Conservation (phyloP, 2,888 invertebrate genomes). For the Cryptops parisi region DNA sequence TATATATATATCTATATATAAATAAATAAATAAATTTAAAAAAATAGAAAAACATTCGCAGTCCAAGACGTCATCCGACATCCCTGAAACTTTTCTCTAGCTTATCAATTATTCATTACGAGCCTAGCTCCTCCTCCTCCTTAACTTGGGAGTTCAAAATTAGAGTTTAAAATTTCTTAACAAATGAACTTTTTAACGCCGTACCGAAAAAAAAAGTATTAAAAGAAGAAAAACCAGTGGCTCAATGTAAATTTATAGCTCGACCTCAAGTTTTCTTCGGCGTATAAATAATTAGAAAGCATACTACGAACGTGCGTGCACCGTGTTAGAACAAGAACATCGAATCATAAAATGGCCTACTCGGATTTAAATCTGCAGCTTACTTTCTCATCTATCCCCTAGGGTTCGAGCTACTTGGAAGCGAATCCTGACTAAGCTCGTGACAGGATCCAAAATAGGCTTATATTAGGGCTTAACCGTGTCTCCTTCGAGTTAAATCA, state of each 20-base stretch:
- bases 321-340: too few relatives aligned
- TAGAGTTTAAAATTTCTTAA: not conserved
- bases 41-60: too few relatives aligned
- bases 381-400: not conserved
- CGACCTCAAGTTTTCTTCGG: not conserved
- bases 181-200: not conserved
- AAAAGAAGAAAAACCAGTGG: too few relatives aligned
- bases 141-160: not conserved
- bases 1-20: too few relatives aligned
- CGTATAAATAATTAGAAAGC: not conserved
- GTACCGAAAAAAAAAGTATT: not conserved
- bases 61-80: too few relatives aligned
- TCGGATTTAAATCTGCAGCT: not conserved
- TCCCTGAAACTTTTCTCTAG: not conserved
- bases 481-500: too few relatives aligned
- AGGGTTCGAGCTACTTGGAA: not conserved
- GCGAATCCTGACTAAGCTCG: not conserved
- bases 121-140: not conserved
- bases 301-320: not conserved
- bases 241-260: too few relatives aligned
- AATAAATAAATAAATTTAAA: too few relatives aligned
- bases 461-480: too few relatives aligned
- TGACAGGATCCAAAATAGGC: not conserved
- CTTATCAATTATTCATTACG: not conserved
- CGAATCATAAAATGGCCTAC: too few relatives aligned